Percentiles rank a stretch among this genome's conserved stretches.
phyloP scores from a whole-genome alignment of 2,888 invertebrate genomes.

The Axea sp. region DNA sequence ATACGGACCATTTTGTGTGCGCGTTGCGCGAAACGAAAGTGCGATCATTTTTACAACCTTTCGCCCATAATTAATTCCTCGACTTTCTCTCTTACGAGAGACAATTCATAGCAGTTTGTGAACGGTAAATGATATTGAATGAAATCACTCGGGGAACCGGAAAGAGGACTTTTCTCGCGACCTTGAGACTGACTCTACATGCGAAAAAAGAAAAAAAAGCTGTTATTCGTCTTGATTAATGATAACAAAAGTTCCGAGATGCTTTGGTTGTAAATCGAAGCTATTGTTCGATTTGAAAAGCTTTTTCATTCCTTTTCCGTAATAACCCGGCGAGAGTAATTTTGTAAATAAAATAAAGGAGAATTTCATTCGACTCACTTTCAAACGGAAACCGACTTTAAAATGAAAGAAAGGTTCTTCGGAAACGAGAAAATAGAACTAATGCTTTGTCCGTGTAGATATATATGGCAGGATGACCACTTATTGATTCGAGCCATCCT shows the following conservation, averaged over 20 bases:
- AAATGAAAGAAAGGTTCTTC: conserved; percentile 15
- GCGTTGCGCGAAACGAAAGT: background rate
- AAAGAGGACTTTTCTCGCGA: background rate
- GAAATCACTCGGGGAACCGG: too few species aligned
- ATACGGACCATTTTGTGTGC: background rate
- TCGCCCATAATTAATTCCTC: background rate
- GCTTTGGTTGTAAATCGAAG: conserved; percentile 4
- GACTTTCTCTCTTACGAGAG: too few species aligned
- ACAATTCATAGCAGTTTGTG: too few species aligned
- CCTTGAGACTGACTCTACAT: background rate
- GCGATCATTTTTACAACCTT: background rate
- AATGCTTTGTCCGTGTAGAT: background rate
- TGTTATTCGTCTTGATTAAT: conserved; percentile 13
- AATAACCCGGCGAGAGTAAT: too few species aligned
- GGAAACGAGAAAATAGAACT: conserved; percentile 16
- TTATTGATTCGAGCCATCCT: conserved; percentile 36
- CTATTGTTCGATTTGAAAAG: conserved; percentile 1
- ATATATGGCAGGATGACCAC: conserved; percentile 19
- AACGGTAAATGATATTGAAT: too few species aligned
- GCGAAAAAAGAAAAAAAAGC: background rate
- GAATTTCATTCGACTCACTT: conserved; percentile 22
- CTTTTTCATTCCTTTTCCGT: background rate
- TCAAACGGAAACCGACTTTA: conserved; percentile 15
- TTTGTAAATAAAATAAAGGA: conserved; percentile 20
- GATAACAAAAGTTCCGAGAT: conserved; percentile 1